These are phyloP conservation scores for Sclerurus mexicanus DNA, from an alignment of 2,113 vertebrate species.

Conservation along the genomic window DNA sequence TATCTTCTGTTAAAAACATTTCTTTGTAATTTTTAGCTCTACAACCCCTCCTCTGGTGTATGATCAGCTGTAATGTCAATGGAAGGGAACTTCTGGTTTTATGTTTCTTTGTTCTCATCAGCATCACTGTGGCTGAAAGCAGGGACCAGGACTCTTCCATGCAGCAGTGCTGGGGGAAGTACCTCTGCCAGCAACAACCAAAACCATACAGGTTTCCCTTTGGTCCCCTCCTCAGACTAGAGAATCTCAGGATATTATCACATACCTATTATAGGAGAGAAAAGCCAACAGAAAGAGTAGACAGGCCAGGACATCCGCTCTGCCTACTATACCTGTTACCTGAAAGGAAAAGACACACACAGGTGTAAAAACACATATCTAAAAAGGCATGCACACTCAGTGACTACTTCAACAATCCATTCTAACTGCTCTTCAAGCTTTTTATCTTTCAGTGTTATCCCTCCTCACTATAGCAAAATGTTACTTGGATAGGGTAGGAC, in stretches of 20 bases:
- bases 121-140: rapidly evolving
- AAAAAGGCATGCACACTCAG: background rate
- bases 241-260: background rate
- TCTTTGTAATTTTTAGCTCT: background rate
- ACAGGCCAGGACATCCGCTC: conserved; percentile 92
- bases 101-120: background rate
- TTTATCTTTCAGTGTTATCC: background rate
- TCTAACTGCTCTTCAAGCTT: background rate
- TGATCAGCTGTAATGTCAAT: background rate
- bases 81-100: background rate
- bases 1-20: background rate
- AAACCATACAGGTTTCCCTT: background rate
- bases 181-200: background rate
- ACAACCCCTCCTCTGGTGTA: background rate
- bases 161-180: background rate
- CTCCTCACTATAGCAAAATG: background rate
- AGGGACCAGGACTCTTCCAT: background rate
- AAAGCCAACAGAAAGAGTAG: conserved; percentile 93
- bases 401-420: background rate
- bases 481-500: background rate
- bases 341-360: conserved; percentile 56
- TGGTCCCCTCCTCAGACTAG: background rate
- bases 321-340: conserved; percentile 97
- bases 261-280: conserved; percentile 93
- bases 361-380: background rate